Evolutionary conservation across 2,113 vertebrate genomes (phyloP), one percentile per base, ranked within the genome.

Genomic region (Paramisgurnus dabryanus): DNA sequence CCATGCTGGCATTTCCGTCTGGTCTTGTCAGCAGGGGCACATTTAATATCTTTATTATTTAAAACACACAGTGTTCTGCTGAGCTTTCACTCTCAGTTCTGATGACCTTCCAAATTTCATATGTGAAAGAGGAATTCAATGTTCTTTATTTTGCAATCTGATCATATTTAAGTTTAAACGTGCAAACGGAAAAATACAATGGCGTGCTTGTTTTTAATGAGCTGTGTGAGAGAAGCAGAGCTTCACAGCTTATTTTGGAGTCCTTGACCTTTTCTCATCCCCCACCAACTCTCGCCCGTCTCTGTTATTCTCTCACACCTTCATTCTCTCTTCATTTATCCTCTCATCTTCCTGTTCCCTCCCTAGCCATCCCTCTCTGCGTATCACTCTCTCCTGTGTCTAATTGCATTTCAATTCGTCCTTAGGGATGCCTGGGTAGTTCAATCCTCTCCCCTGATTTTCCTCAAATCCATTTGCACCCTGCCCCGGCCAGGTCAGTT

Each of bases 381-480:
- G 15, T 89, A 78, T 90, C 85, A 80, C 78, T 87, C 83, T 85
- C 79, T 73, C 68, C 84, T 88, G 84, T 89, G 86, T 90, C 89
- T 90, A 91, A 92, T 92, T 91, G 87, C 86, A 88, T 89, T 89
- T 89, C 76, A 82, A 86, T 87, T 83, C 79, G 77, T 82, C 86
- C 85, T 83, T 76, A 86, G 82, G 88, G 87, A 89, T 91, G 80
- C 89, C 15, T 63, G 85, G 89, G 87, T 89, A 88, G 86, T 64
- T 67, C 63, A 85, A 67, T 71, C 80, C 57, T 78, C 68, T 47
- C 84, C 87, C 82, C 84, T 72, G 63, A 61, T 78, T 76, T 79
- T 58, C 79, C 66, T 76, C 70, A 76, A 85, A 86, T 89, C 88
- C 90, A 92, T 92, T 92, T 91, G 86, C 83, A 89, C 89, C 80